Conservation (phyloP, 2,888 invertebrate genomes). For the Keiferia lycopersicella region DNA sequence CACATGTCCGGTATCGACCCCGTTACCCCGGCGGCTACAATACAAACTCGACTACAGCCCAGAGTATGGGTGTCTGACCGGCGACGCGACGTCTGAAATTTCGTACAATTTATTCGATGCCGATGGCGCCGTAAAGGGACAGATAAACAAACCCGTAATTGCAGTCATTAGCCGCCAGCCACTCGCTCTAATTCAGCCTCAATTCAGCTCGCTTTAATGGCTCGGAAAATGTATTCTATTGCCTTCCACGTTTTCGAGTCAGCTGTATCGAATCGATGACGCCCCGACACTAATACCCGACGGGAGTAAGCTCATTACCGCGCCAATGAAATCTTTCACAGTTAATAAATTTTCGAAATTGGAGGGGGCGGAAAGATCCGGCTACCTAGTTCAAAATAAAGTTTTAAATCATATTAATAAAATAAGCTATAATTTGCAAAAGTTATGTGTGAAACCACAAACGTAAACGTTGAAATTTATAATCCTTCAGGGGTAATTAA, state of each 20-base stretch:
- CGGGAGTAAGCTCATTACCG: not conserved
- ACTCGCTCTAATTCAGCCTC: constrained; percentile 57
- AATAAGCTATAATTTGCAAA: no score
- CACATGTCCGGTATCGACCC: constrained; percentile 12
- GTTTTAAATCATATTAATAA: no score
- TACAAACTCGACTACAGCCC: no score
- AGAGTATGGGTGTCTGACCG: no score
- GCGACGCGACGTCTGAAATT: constrained; percentile 36
- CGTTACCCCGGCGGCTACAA: no score
- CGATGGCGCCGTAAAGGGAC: constrained; percentile 41
- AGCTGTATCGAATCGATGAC: not conserved
- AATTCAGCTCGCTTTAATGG: constrained; percentile 60
- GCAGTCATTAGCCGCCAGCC: constrained; percentile 53
- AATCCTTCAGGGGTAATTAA: no score
- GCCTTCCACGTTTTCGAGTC: constrained; percentile 34
- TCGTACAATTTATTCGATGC: constrained; percentile 37
- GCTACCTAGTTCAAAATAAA: not conserved
- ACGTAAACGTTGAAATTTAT: no score
- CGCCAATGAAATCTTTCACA: constrained; percentile 10
- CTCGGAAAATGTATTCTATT: constrained; percentile 63
- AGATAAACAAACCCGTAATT: constrained; percentile 58
- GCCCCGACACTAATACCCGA: no score
- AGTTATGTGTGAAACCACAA: no score
- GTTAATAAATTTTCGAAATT: no score
- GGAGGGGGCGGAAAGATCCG: not conserved